Evolutionary conservation across 2,113 vertebrate genomes (phyloP).

Genomic region (Macquaria ambigua): DNA sequence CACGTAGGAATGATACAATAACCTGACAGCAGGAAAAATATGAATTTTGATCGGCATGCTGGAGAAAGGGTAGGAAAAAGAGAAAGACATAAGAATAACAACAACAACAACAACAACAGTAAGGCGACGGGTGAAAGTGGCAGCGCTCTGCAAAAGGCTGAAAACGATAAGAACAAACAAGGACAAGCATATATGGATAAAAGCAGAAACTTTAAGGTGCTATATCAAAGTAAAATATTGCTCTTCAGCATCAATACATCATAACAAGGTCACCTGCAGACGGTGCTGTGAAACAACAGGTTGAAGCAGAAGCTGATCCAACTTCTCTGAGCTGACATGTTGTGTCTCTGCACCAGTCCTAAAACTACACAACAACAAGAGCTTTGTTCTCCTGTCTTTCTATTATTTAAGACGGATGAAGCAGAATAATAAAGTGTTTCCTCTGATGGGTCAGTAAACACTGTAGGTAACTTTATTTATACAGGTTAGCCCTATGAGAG

Average conservation of each 20-base stretch:
- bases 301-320: neutral
- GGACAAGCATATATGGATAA: neutral
- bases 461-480: neutral
- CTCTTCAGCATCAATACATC: constrained; percentile 5
- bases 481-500: neutral
- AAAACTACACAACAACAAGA: neutral
- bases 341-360: neutral
- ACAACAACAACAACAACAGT: neutral
- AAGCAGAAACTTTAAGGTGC: neutral
- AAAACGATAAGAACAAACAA: neutral
- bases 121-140: neutral
- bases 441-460: neutral
- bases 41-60: neutral
- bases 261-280: constrained; percentile 6
- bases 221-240: constrained; percentile 6
- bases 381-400: neutral
- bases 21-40: neutral
- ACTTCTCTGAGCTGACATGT: neutral
- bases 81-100: neutral
- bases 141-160: neutral
- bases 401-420: neutral
- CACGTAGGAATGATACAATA: neutral
- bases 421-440: neutral
- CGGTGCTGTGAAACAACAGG: neutral
- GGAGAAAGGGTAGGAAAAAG: too few relatives aligned